Evolutionary conservation across 1,140 invertebrate genomes (phyloP), one percentile per base, ranked within the genome.

Genomic region (Drosophila littoralis): DNA sequence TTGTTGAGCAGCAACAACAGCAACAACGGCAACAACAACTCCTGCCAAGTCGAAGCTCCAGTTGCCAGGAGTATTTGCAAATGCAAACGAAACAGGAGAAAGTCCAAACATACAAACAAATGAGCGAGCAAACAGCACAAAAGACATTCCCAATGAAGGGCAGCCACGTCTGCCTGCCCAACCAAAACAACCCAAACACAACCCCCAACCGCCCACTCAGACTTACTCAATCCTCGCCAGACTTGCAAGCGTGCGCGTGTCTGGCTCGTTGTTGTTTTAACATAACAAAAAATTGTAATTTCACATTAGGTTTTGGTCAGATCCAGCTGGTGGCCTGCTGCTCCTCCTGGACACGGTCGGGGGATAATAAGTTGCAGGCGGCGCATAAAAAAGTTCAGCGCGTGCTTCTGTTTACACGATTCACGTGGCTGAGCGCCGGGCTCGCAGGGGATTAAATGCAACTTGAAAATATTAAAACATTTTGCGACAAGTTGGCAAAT

Each of bases 41-140:
- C 13, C n/a, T 32, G 28, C 32, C 61, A 77, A 76, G 69, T 80
- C 75, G 73, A 36, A 84, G 81, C 81, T 83, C 61, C 80, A 84
- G 70, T 77, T 77, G 58, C 43, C 80, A 86, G 86, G 81, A 90
- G 91, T 91, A 91, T 91, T 91, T 91, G 77, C 90, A 52, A 85
- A 89, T 91, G 90, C 90, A 91, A 91, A 91, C 90, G 90, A 89
- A 91, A 91, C 90, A 91, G 81, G 90, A 91, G 90, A 91, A 91
- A 91, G 90, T 91, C 90, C 90, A 91, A 91, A 91, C 79, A 91
- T 74, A 83, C 90, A 90, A 91, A 91, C 90, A 91, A 91, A 91
- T 91, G 90, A 91, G 88, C 83, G 85, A 80, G 84, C 88, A 91
- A 91, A 91, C 86, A 91, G 69, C 67, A 79, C 64, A 72, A 65